Evolutionary conservation across 2,113 vertebrate genomes (phyloP).

Genomic region (Nerophis ophidion): DNA sequence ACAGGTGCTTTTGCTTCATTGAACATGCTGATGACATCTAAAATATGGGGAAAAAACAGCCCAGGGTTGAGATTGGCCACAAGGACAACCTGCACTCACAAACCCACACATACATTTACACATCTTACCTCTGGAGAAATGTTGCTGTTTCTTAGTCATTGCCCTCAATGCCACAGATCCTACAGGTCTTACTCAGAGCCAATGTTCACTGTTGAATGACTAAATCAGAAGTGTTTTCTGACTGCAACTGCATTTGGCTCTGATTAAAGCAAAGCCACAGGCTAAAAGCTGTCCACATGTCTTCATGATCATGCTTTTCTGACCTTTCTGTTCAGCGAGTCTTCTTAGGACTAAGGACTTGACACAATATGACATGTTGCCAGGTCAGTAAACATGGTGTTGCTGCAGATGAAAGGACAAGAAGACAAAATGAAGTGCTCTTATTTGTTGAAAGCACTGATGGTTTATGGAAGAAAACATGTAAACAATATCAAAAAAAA

Average conservation of each 20-base stretch:
- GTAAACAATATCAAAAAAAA: neutral
- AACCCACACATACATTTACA: slow-evolving; percentile 12
- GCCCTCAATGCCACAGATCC: slow-evolving; percentile 53
- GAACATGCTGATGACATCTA: slow-evolving; percentile 55
- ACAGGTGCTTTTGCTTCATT: slow-evolving; percentile 59
- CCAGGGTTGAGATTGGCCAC: slow-evolving; percentile 41
- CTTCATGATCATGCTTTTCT: slow-evolving; percentile 67
- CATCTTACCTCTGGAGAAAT: slow-evolving; percentile 57
- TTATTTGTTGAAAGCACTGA: slow-evolving; percentile 11
- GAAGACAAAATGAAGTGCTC: slow-evolving; percentile 31
- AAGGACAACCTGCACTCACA: slow-evolving; percentile 31
- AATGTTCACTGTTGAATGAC: slow-evolving; percentile 69
- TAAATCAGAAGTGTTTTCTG: slow-evolving; percentile 73
- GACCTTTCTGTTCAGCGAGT: slow-evolving; percentile 74
- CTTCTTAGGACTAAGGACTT: slow-evolving; percentile 69
- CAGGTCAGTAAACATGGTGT: slow-evolving; percentile 72
- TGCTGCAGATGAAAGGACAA: slow-evolving; percentile 42
- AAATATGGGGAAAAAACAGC: slow-evolving; percentile 53
- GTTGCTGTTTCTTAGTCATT: slow-evolving; percentile 65
- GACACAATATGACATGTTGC: slow-evolving; percentile 74
- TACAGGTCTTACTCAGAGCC: slow-evolving; percentile 69
- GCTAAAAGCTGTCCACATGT: slow-evolving; percentile 74
- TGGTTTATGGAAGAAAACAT: neutral
- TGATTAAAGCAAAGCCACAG: slow-evolving; percentile 73
- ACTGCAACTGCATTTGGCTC: slow-evolving; percentile 64